These are phyloP conservation scores for Zele albiditarsus DNA, from an alignment of 2,888 invertebrate species.

Conservation along the genomic window DNA sequence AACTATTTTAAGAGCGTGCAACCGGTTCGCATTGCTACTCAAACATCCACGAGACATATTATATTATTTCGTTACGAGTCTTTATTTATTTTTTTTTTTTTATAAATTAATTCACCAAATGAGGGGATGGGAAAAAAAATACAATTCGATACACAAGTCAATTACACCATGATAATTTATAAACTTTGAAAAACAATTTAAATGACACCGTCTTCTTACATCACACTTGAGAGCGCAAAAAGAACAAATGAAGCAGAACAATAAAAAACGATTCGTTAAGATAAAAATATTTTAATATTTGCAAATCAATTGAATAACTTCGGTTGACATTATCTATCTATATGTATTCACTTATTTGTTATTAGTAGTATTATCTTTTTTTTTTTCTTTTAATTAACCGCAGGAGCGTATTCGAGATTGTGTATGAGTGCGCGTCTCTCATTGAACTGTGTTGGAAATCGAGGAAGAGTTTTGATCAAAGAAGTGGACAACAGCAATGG, in stretches of 20 bases:
- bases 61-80: constrained; percentile 19
- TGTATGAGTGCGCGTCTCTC: constrained; percentile 60
- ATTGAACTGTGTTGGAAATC: constrained; percentile 67
- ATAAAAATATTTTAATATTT: too few relatives aligned
- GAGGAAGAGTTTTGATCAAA: constrained; percentile 64
- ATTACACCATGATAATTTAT: neutral
- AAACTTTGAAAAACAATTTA: too few relatives aligned
- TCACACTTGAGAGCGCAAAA: too few relatives aligned
- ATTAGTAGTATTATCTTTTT: neutral
- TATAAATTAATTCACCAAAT: neutral
- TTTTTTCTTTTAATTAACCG: neutral
- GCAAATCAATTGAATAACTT: too few relatives aligned
- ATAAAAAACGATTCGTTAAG: too few relatives aligned
- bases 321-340: too few relatives aligned
- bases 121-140: neutral
- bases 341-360: too few relatives aligned
- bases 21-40: constrained; percentile 59
- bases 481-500: constrained; percentile 55
- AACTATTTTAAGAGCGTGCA: constrained; percentile 64
- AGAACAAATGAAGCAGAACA: too few relatives aligned
- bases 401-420: constrained; percentile 29
- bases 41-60: constrained; percentile 51
- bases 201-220: too few relatives aligned
- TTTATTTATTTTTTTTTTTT: constrained; percentile 27
- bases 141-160: neutral